Evolutionary conservation across 2,888 invertebrate species (phyloP), one percentile per base, ranked within the genome.

Genomic region (Mimachlamys varia): DNA sequence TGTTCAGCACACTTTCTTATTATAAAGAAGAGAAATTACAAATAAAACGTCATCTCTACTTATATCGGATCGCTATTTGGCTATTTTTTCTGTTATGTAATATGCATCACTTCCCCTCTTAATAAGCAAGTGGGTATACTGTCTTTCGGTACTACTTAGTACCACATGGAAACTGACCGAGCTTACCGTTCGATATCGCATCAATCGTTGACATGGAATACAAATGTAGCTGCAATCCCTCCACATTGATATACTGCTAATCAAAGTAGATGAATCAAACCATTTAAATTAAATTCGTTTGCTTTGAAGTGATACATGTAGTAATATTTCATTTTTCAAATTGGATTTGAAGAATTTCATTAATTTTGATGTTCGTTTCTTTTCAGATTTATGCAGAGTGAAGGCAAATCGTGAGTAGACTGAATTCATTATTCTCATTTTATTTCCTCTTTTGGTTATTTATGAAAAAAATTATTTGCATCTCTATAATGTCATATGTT

Each of bases 311-410:
- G 12, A 33, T 33, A 44, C 44, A 44, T 44, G 7, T 5, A 33
- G 27, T 76, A 76, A 27, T 4, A 13, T 0, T 76, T 33, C 33
- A 27, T 4, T 27, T 0, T 76, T 33, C 33, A 27, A 33, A 33
- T 1, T 76, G 76, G 33, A 33, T 76, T 76, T 76, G 76, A 33
- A 27, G 76, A 76, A 76, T 76, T 76, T 76, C 27, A 76, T 76
- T 76, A 76, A 10, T 12, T 7, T 62, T 62, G 5, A 10, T 76
- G 12, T 15, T 76, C 27, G 12, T 76, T 76, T 76, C 5, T 27
- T 76, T 76, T 13, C 76, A 76, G 76, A 76, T 76, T 76, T 76
- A 76, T 76, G 76, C 76, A 27, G 76, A 76, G 76, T 76, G 76
- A 27, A 76, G 13, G 76, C 76, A 27, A 76, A 76, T 76, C 76